A percentile compares a stretch with the other conserved stretches of the same genome.
Evolutionary conservation across 2,888 invertebrate species (phyloP).

Genomic region (Calliopum simillimum): DNA sequence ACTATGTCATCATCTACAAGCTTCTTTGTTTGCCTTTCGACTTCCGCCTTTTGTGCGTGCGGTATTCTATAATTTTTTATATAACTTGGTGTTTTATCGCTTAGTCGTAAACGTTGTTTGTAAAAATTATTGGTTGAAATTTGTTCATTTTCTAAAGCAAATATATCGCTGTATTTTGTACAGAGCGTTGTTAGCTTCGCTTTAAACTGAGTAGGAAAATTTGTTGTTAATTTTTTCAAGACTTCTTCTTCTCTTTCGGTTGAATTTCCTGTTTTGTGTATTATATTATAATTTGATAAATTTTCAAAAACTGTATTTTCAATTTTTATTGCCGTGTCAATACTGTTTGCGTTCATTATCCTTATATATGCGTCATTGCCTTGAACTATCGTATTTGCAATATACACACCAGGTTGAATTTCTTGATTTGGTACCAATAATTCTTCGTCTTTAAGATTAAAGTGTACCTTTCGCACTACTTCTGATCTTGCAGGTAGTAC

Average conservation of each 20-base stretch:
- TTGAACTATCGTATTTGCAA: conserved; percentile 4
- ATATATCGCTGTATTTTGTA: too few species aligned
- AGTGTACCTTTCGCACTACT: conserved; percentile 16
- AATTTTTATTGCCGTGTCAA: conserved; percentile 12
- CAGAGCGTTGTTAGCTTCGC: too few species aligned
- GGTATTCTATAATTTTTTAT: conserved; percentile 37
- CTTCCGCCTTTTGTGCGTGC: conserved; percentile 31
- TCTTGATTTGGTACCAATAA: conserved; percentile 27
- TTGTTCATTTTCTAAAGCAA: too few species aligned
- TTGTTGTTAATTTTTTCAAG: conserved; percentile 8
- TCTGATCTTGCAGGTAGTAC: too few species aligned
- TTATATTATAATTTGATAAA: conserved; percentile 26
- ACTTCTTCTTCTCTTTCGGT: neutral
- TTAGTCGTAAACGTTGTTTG: conserved; percentile 22
- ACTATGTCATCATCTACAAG: conserved; percentile 23
- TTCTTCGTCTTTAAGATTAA: conserved; percentile 10
- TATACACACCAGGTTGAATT: neutral
- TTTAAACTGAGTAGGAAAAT: too few species aligned
- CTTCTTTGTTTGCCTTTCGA: conserved; percentile 23
- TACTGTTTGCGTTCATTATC: neutral
- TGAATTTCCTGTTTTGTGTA: neutral
- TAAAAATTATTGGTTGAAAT: conserved; percentile 36
- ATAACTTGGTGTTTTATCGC: conserved; percentile 10
- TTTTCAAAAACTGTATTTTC: neutral
- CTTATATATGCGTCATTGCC: neutral